A percentile compares a stretch with the other conserved stretches of the same genome.
Evolutionary conservation across 2,888 invertebrate species (phyloP).

Genomic region (Hypolimnas misippus): DNA sequence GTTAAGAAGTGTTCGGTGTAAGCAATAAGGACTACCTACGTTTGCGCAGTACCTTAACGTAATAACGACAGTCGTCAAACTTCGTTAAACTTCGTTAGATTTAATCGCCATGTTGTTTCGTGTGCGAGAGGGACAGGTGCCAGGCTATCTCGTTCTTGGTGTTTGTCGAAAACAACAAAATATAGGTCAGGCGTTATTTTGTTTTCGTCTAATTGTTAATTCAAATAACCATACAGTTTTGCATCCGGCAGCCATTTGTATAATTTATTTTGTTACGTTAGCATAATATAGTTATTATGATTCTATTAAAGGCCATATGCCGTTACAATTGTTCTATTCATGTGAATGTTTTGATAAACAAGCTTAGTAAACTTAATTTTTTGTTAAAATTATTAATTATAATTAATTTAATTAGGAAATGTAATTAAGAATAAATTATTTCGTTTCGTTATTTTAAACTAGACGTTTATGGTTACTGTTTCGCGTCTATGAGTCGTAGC

Average conservation of each 20-base stretch:
- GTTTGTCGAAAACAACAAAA: slow-evolving; percentile 20
- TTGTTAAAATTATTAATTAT: background rate
- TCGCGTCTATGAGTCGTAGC: no score
- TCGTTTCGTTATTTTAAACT: no score
- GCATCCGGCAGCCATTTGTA: slow-evolving; percentile 2
- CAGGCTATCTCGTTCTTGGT: no score
- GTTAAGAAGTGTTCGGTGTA: no score
- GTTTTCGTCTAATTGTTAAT: slow-evolving; percentile 20
- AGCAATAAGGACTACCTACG: no score
- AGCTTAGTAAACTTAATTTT: background rate
- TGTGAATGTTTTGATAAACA: background rate
- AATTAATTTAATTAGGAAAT: background rate
- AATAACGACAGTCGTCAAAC: no score
- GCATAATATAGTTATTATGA: slow-evolving; percentile 14
- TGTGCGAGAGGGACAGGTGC: background rate
- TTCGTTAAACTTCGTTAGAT: no score
- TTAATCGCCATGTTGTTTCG: background rate
- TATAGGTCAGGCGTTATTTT: slow-evolving; percentile 38
- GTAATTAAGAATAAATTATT: no score
- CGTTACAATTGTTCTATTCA: background rate
- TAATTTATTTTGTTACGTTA: slow-evolving; percentile 9
- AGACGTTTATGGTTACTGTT: no score
- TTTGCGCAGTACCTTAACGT: no score
- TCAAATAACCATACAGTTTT: background rate
- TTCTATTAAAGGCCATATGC: background rate